A percentile compares a stretch with the other conserved stretches of the same genome.
phyloP scores from a whole-genome alignment of 2,113 vertebrate species.

The Hucho hucho region DNA sequence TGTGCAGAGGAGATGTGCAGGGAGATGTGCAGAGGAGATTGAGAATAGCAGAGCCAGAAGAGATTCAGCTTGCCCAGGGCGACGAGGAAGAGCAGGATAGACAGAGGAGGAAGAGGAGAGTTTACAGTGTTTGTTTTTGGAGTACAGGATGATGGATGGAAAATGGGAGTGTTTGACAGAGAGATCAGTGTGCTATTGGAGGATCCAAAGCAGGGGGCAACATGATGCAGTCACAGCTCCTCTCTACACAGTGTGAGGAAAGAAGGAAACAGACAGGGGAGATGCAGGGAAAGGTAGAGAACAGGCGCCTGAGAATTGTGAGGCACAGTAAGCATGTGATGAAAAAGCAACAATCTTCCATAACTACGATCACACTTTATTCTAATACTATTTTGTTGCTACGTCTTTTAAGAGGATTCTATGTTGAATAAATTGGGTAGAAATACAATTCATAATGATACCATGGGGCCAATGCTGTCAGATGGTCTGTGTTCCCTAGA shows the following conservation, averaged over 20 bases:
- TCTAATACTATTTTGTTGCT: neutral
- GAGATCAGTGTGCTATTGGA: constrained; percentile 4
- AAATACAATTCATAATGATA: constrained; percentile 11
- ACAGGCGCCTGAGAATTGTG: neutral
- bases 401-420: neutral
- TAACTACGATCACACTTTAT: neutral
- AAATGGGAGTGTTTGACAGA: constrained; percentile 35
- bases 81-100: constrained; percentile 29
- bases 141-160: constrained; percentile 53
- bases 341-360: no score
- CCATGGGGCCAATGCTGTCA: constrained; percentile 34
- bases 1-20: no score
- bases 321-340: neutral
- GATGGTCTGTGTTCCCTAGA: constrained; percentile 28
- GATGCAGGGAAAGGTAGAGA: no score
- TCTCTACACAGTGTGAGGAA: neutral
- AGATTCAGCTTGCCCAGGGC: constrained; percentile 34
- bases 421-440: neutral
- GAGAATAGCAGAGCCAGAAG: constrained; percentile 25
- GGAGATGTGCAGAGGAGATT: constrained; percentile 13
- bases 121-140: constrained; percentile 53
- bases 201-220: constrained; percentile 23
- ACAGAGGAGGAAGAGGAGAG: constrained; percentile 30
- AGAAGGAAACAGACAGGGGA: neutral
- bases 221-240: neutral